Conservation (phyloP, 2,888 invertebrate genomes). For the Trypoxylon attenuatum region DNA sequence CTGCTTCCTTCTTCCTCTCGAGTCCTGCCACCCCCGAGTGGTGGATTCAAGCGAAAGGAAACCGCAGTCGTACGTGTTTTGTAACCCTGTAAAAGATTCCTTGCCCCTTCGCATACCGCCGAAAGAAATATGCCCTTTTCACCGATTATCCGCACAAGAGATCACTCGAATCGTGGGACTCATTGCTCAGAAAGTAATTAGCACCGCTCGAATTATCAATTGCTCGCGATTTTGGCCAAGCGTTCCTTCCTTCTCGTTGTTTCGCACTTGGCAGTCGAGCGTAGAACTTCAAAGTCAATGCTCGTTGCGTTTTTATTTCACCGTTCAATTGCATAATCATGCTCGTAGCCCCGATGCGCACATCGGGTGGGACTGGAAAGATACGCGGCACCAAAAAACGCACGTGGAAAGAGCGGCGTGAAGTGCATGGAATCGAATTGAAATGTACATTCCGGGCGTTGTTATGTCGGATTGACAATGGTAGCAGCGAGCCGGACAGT, state of each 20-base stretch:
- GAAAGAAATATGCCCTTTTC: constrained; percentile 3
- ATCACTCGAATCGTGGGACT: no score
- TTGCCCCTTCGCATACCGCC: constrained; percentile 7
- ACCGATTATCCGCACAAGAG: no score
- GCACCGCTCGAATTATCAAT: neutral
- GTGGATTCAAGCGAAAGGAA: no score
- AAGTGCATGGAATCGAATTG: neutral
- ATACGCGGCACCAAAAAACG: neutral
- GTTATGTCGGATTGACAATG: neutral
- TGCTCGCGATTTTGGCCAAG: no score
- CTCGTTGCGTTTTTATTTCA: no score
- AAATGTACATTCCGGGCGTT: neutral
- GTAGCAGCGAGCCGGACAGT: neutral
- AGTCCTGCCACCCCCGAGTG: constrained; percentile 15
- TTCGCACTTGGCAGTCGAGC: neutral
- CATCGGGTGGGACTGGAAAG: neutral
- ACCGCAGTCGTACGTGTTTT: constrained; percentile 39
- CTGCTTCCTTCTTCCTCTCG: neutral
- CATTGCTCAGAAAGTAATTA: neutral
- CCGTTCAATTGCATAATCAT: neutral
- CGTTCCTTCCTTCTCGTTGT: neutral
- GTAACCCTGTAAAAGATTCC: constrained; percentile 46
- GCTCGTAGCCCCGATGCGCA: no score
- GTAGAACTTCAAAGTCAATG: neutral
- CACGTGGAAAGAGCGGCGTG: neutral